Conservation (phyloP, 2,113 vertebrate species). For the Donacobius atricapilla region DNA sequence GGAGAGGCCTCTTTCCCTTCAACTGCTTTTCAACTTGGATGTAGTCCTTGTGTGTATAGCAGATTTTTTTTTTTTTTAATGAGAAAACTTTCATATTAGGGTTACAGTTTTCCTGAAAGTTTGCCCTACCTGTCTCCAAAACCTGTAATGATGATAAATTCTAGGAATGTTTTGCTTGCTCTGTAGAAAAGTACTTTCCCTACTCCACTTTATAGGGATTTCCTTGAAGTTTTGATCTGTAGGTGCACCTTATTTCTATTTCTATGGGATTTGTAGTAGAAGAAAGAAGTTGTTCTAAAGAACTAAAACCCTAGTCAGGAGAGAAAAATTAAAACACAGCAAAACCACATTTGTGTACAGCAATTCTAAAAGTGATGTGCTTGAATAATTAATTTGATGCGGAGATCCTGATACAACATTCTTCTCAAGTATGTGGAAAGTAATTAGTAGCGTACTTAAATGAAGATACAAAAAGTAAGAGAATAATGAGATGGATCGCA, state of each 20-base stretch:
- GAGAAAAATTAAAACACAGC: neutral
- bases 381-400: neutral
- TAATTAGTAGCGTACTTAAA: neutral
- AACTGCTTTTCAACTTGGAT: neutral
- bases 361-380: neutral
- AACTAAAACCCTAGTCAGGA: neutral
- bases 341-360: neutral
- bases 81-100: neutral
- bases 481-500: neutral
- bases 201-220: neutral
- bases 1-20: neutral
- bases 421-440: neutral
- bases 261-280: neutral
- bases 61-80: neutral
- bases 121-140: neutral
- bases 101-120: neutral
- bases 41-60: neutral
- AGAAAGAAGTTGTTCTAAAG: neutral
- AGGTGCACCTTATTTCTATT: neutral
- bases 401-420: neutral
- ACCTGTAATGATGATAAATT: neutral
- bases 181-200: neutral
- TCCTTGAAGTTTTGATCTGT: neutral
- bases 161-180: neutral
- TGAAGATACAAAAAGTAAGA: neutral